A percentile compares a stretch with the other conserved stretches of the same genome.
Conservation (phyloP, 2,888 invertebrate species). For the Panopea generosa region DNA sequence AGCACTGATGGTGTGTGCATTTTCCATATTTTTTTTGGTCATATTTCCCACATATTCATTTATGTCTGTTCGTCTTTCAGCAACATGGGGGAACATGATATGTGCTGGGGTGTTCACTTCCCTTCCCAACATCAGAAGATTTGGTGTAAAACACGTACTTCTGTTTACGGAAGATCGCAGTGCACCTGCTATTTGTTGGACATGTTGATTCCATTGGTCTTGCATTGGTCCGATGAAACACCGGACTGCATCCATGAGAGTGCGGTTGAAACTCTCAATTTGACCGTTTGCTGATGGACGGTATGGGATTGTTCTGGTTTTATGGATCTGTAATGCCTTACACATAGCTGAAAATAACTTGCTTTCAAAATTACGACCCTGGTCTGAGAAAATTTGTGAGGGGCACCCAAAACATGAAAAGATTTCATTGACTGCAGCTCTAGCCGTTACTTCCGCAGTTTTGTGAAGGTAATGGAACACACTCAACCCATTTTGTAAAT, state of each 20-base stretch:
- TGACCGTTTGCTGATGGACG: slow-evolving; percentile 15
- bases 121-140: slow-evolving; percentile 54
- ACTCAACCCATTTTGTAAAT: slow-evolving; percentile 58
- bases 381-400: not conserved
- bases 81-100: slow-evolving; percentile 14
- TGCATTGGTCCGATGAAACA: slow-evolving; percentile 7
- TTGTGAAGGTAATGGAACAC: slow-evolving; percentile 9
- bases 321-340: slow-evolving; percentile 12
- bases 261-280: slow-evolving; percentile 11
- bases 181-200: slow-evolving; percentile 16
- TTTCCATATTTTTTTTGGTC: too few species aligned
- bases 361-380: slow-evolving; percentile 14
- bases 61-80: not conserved
- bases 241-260: slow-evolving; percentile 19
- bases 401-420: not conserved
- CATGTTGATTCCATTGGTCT: slow-evolving; percentile 3
- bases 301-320: slow-evolving; percentile 16
- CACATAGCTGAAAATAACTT: slow-evolving; percentile 5
- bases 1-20: too few species aligned
- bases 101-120: slow-evolving; percentile 36
- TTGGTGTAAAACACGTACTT: slow-evolving; percentile 53
- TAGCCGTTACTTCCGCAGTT: not conserved
- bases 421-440: not conserved
- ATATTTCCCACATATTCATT: not conserved
- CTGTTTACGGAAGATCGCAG: slow-evolving; percentile 1